A percentile compares a stretch with the other conserved stretches of the same genome.
Evolutionary conservation across 2,888 invertebrate species (phyloP).

Genomic region (Sicus ferrugineus): DNA sequence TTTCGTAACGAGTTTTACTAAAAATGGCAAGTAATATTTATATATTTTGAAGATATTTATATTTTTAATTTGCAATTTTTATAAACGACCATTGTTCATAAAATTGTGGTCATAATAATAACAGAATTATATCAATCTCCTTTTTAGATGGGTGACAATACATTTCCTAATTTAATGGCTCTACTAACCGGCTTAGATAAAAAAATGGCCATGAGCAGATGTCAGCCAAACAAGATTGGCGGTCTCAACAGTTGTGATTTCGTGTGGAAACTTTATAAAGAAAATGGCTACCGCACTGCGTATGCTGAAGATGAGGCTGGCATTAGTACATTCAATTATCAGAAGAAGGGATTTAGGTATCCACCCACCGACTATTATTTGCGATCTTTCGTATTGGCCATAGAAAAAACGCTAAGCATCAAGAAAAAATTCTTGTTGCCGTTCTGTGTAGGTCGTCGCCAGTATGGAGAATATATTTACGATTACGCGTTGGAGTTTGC

Average conservation of each 20-base stretch:
- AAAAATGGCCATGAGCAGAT: constrained; percentile 64
- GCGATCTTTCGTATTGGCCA: constrained; percentile 75
- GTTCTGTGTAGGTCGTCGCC: constrained; percentile 70
- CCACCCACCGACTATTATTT: constrained; percentile 85
- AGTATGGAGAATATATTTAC: constrained; percentile 73
- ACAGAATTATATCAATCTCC: not conserved
- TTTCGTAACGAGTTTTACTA: no score
- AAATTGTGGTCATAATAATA: not conserved
- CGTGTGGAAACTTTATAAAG: constrained; percentile 78
- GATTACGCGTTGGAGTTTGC: constrained; percentile 74
- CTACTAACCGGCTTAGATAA: constrained; percentile 72
- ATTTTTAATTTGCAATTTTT: no score
- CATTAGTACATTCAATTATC: constrained; percentile 74
- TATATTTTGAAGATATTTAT: no score
- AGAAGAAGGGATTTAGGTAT: constrained; percentile 74
- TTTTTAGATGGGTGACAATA: constrained; percentile 80
- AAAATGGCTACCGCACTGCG: constrained; percentile 76
- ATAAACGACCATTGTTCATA: no score
- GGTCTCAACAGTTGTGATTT: constrained; percentile 76
- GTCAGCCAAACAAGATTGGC: constrained; percentile 66
- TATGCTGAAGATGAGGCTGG: constrained; percentile 78
- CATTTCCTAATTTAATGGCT: constrained; percentile 88
- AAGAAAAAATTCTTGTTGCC: constrained; percentile 65
- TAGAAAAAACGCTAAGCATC: constrained; percentile 68
- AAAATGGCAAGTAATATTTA: no score